Evolutionary conservation across 37 sponge, comb jelly and placozoan genomes (phyloP), one percentile per base, ranked within the genome.

Genomic region (Bolinopsis microptera): DNA sequence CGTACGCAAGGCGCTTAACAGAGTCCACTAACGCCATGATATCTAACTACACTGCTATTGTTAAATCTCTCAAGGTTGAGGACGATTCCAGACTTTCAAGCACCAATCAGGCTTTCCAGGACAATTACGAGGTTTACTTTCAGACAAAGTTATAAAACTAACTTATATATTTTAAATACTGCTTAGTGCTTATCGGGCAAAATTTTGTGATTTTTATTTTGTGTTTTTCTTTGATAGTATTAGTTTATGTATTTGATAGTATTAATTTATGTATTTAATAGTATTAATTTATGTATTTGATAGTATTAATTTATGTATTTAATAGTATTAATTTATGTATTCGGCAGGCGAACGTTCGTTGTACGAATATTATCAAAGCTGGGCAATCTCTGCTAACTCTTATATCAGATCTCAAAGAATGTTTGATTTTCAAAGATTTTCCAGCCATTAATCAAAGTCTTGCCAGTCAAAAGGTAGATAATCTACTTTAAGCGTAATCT

Each of bases 31-130:
- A 39, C 30, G 23, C 41, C 26, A 39, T 86, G 61, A 22, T 86
- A 27, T 86, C 90, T n/a, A 86, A 86, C 61, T 86, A 86, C 61
- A 41, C 48, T 86, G 90, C 90, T 1, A 86, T 86, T 39, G 61
- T 86, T 3, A 41, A 39, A 23, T 39, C 90, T 13, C 32, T 86
- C 28, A 86, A 41, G 48, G 39, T 86, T 18, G 90, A 86, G 25
- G 90, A 86, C 39, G 90, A 86, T 86, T 86, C 90, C 28, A 38
- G 61, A 27, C 61, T 86, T 1, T 39, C 90, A 1, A 86, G 90
- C 30, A 86, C 90, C 35, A 86, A 86, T 27, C 90, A 86, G 61
- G 41, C 90, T 24, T 86, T 41, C 26, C 90, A 86, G 30, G 90
- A 86, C 39, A 86, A 86, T 23, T 86, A 86, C 31, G 61, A 86